Conservation (phyloP, 2,888 invertebrate species). For the Dorcus parallelipipedus region DNA sequence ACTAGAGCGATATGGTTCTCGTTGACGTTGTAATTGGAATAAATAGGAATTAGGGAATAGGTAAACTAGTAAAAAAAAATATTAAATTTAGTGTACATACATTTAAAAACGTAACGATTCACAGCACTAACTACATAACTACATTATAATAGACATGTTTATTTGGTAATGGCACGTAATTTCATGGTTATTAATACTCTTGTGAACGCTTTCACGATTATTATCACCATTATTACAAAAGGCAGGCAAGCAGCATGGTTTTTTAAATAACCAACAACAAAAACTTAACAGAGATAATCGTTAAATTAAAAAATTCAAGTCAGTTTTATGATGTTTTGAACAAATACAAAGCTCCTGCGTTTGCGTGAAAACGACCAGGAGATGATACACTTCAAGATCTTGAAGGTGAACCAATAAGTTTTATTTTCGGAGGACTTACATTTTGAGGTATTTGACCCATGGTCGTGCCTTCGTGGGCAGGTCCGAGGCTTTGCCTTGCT, state of each 20-base stretch:
- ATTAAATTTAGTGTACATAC: too few species aligned
- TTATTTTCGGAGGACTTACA: conserved; percentile 37
- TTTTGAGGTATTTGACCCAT: conserved; percentile 51
- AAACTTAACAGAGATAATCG: neutral
- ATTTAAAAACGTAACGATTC: too few species aligned
- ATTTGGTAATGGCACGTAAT: too few species aligned
- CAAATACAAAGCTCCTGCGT: neutral
- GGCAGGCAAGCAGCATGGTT: neutral
- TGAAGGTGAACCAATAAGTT: neutral
- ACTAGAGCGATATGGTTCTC: too few species aligned
- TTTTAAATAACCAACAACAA: too few species aligned
- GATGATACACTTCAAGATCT: neutral
- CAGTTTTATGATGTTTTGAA: neutral
- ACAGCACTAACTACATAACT: too few species aligned
- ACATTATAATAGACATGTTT: too few species aligned
- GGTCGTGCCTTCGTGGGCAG: conserved; percentile 46
- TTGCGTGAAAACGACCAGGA: neutral
- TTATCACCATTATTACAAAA: neutral
- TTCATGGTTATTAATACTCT: neutral
- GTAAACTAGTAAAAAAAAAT: too few species aligned
- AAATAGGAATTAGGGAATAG: too few species aligned
- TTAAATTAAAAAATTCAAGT: neutral
- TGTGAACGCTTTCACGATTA: neutral
- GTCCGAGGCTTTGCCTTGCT: conserved; percentile 44
- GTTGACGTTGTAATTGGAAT: too few species aligned